Percentiles rank a stretch among this genome's conserved stretches.
Conservation (phyloP, 2,888 invertebrate genomes). For the Sphaeridia pumilis region DNA sequence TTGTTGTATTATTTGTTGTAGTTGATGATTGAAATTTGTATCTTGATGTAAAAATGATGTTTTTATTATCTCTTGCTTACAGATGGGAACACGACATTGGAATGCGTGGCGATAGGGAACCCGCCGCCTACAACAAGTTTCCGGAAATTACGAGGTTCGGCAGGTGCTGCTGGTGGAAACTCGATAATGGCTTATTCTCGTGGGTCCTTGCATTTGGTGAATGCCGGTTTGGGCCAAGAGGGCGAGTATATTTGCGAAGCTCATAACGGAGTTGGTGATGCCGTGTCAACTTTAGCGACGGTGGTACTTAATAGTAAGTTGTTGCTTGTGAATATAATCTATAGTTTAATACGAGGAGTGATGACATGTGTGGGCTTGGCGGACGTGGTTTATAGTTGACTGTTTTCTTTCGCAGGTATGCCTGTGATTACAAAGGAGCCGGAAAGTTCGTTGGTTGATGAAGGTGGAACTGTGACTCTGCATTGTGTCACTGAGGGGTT, state of each 20-base stretch:
- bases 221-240: conserved; percentile 52
- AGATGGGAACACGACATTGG: conserved; percentile 55
- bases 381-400: not conserved
- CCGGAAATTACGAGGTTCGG: conserved; percentile 43
- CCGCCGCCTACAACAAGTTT: conserved; percentile 56
- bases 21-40: no score
- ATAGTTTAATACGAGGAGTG: not conserved
- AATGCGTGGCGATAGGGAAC: conserved; percentile 57
- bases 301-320: conserved; percentile 41
- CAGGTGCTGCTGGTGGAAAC: conserved; percentile 25
- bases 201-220: conserved; percentile 48
- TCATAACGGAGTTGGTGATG: conserved; percentile 49
- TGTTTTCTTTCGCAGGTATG: conserved; percentile 37
- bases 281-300: conserved; percentile 44
- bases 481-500: conserved; percentile 53
- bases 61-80: conserved; percentile 28
- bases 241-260: conserved; percentile 69
- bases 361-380: not conserved
- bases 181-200: conserved; percentile 38
- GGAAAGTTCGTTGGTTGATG: conserved; percentile 43
- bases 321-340: not conserved
- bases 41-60: no score
- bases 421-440: conserved; percentile 41
- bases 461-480: conserved; percentile 44
- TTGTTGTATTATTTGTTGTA: no score